Evolutionary conservation across 2,888 invertebrate genomes (phyloP).

Genomic region (Abscondita cerata): DNA sequence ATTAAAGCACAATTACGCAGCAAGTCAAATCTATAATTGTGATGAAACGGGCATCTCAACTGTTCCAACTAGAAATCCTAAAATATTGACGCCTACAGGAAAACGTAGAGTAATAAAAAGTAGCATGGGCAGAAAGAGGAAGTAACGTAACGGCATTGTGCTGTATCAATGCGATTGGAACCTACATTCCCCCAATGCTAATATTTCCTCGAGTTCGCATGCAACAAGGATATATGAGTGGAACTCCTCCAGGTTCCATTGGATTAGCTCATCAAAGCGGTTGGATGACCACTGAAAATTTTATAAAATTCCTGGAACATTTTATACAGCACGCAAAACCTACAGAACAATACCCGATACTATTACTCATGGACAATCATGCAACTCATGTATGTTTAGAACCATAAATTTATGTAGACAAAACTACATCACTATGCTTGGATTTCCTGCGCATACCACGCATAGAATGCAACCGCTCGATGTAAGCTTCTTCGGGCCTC

Average conservation of each 20-base stretch:
- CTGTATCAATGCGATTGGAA: conserved; percentile 11
- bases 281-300: conserved; percentile 20
- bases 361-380: conserved; percentile 41
- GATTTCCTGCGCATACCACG: conserved; percentile 41
- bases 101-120: background rate
- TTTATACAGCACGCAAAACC: conserved; percentile 37
- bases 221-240: background rate
- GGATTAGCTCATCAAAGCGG: conserved; percentile 12
- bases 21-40: conserved; percentile 27
- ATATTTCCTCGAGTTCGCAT: conserved; percentile 10
- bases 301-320: conserved; percentile 35
- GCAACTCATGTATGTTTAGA: conserved; percentile 34
- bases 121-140: conserved; percentile 4
- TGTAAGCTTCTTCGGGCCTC: conserved; percentile 38
- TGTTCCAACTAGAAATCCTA: conserved; percentile 14
- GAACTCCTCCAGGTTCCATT: conserved; percentile 8
- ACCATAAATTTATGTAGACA: conserved; percentile 34
- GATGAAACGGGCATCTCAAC: conserved; percentile 32
- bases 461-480: conserved; percentile 38
- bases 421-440: conserved; percentile 35
- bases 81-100: conserved; percentile 1
- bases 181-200: conserved; percentile 5
- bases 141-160: conserved; percentile 9
- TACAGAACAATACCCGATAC: no score
- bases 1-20: conserved; percentile 8